Conservation (phyloP, 2,113 vertebrate species). For the Syrrhaptes paradoxus region DNA sequence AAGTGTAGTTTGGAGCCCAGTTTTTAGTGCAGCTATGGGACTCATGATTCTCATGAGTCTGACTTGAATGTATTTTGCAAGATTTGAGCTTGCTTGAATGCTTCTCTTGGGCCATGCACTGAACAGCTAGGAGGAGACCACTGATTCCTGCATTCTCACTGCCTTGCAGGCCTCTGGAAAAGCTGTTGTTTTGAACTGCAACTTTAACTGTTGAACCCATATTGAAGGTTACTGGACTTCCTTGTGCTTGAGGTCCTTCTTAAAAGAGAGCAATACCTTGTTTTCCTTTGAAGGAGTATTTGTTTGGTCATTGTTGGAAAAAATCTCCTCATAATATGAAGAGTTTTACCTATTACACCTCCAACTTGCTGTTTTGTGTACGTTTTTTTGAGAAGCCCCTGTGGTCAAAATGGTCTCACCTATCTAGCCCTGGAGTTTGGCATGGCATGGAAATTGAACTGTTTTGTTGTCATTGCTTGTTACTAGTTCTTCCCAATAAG, state of each 20-base stretch:
- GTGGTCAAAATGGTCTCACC: rapidly evolving
- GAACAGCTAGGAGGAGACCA: background rate
- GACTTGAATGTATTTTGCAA: background rate
- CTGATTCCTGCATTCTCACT: background rate
- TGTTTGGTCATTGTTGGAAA: background rate
- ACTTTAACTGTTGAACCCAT: background rate
- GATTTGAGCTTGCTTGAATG: background rate
- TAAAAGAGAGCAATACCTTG: background rate
- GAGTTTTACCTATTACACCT: background rate
- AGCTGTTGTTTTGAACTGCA: background rate
- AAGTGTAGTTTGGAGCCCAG: background rate
- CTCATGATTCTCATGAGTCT: background rate
- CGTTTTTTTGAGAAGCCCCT: background rate
- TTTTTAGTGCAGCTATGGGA: background rate
- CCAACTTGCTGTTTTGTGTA: background rate
- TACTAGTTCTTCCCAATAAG: background rate
- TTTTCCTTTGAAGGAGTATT: background rate
- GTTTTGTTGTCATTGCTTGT: background rate
- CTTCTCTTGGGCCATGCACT: background rate
- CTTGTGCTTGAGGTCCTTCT: background rate
- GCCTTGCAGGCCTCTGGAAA: background rate
- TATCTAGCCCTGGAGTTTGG: background rate
- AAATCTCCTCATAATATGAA: rapidly evolving
- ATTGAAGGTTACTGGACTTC: background rate
- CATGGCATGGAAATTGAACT: background rate